phyloP scores from a whole-genome alignment of 1,140 invertebrate genomes.

The Cheumatopsyche charites region DNA sequence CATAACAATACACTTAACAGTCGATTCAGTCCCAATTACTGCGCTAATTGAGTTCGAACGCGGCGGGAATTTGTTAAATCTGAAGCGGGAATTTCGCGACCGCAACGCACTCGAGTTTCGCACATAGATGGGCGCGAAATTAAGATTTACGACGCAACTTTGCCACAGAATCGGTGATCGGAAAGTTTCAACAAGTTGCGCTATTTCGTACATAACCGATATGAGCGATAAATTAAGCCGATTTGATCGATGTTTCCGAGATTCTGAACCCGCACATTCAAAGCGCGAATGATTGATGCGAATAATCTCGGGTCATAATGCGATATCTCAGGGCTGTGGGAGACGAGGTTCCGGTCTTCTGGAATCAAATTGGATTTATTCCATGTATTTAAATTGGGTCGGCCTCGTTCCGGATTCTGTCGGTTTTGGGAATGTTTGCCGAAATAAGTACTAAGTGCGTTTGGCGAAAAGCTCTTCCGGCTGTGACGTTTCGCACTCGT shows the following conservation, averaged over 20 bases:
- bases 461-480: too few species aligned
- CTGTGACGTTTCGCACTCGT: neutral
- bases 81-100: constrained; percentile 2
- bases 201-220: constrained; percentile 12
- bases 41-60: constrained; percentile 17
- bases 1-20: too few species aligned
- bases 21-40: constrained; percentile 1
- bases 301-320: neutral
- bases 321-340: too few species aligned
- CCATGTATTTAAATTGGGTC: too few species aligned
- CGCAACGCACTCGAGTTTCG: neutral
- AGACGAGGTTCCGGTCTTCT: too few species aligned
- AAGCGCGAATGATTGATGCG: constrained; percentile 7
- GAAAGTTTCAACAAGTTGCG: constrained; percentile 39
- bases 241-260: constrained; percentile 41
- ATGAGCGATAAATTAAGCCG: constrained; percentile 34
- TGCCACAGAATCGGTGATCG: constrained; percentile 27
- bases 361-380: too few species aligned
- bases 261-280: constrained; percentile 12
- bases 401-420: too few species aligned
- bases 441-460: too few species aligned
- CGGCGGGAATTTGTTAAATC: constrained; percentile 23
- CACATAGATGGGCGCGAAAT: constrained; percentile 31
- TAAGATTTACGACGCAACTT: constrained; percentile 47
- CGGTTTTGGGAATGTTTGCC: too few species aligned